Conservation (phyloP, 2,113 vertebrate genomes). For the Daboia siamensis region DNA sequence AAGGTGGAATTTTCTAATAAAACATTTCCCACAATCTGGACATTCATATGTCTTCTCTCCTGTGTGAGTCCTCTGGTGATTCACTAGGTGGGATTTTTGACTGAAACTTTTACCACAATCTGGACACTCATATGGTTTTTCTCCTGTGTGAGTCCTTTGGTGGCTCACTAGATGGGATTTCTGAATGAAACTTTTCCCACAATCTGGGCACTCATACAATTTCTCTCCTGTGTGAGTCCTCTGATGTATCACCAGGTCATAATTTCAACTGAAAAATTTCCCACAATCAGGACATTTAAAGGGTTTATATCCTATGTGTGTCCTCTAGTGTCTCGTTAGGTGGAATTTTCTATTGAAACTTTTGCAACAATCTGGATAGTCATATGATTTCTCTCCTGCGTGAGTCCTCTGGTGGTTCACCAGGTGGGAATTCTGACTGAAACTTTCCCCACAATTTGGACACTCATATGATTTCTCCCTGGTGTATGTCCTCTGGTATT, state of each 20-base stretch:
- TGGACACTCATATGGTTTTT: background rate
- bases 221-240: background rate
- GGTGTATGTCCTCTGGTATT: background rate
- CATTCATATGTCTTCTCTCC: too few species aligned
- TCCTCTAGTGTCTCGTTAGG: background rate
- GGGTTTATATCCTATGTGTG: background rate
- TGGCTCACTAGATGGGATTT: background rate
- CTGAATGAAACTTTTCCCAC: background rate
- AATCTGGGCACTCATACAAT: background rate
- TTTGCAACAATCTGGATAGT: background rate
- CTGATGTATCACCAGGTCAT: background rate
- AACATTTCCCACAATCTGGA: too few species aligned
- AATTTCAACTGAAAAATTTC: background rate
- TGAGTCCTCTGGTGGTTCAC: background rate
- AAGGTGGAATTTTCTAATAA: too few species aligned
- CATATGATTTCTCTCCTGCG: background rate
- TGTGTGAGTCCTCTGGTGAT: too few species aligned
- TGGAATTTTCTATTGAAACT: background rate
- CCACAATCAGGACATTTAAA: background rate
- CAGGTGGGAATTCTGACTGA: background rate
- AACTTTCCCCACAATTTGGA: background rate
- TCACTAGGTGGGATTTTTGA: too few species aligned
- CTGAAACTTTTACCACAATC: too few species aligned
- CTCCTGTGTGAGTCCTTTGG: background rate
- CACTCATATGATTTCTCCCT: background rate